Evolutionary conservation across 2,888 invertebrate genomes (phyloP), one percentile per base, ranked within the genome.

Genomic region (Limnephilus lunatus): DNA sequence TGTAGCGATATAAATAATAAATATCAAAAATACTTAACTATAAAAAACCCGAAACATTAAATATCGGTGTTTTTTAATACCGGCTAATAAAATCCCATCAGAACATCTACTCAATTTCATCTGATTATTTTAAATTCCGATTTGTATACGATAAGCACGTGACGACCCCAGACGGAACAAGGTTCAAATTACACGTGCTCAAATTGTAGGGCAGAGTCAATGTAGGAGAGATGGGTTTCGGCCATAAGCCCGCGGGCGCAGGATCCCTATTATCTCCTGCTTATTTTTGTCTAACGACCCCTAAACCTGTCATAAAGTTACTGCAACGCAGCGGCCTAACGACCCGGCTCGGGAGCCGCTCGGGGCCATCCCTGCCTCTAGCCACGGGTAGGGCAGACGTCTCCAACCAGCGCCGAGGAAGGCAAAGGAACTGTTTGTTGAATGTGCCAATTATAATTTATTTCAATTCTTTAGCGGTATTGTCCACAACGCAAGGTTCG

Each of bases 201-300:
- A 68, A 68, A 68, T 68, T 68, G 68, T 68, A 68, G 68, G 25
- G 68, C 68, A 68, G 68, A 68, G 25, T 68, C 68, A 68, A 25
- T 68, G 68, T 68, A n/a, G 68, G 68, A 68, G 68, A 68, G 68
- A 68, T 68, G 68, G 82, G 32, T 82, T 32, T 82, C 31, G 14
- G 82, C 48, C 86, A 11, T 2, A n/a, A 0, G 88, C 68, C 68
- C 91, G 32, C 80, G 53, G 48, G 90, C 81, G 25, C 48, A 30
- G 81, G 15, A 39, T 9, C 30, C 91, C 91, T 81, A 91, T 91
- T 91, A 91, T 87, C 87, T 91, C 68, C 85, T 39, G 87, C 39
- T 91, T 88, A 68, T 88, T 88, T 53, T 91, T 44, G 32, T 91
- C 91, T 91, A 91, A 91, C 91, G 91, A 91, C 87, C 91, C 91